Base-by-base conservation (phyloP, 2,888 invertebrate genomes). In the Hyles lineata region DNA sequence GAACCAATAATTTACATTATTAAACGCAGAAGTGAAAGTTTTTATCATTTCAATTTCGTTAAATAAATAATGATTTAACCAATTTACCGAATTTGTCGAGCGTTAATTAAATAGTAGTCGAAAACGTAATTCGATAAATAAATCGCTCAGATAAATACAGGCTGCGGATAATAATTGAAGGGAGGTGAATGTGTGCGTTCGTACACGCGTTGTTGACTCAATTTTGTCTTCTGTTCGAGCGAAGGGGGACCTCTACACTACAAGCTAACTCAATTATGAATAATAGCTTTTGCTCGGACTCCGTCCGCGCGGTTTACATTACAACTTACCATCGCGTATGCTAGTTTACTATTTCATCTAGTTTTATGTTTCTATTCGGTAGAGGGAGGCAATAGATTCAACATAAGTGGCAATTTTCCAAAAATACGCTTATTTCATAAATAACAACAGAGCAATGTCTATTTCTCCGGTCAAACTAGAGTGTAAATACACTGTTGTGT, bases 91-190 rank as follows among this genome's bases (percentile, higher is more conserved):
- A 82, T 87, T 85, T 85, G 81, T 80, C 80, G 76, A 82, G 80
- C 82, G 80, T 83, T 87, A 87, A 89, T 89, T 87, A 87, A 88
- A 88, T 86, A 85, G 82, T 80, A 82, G 82, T 82, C 80, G 82
- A 72, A 76, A 79, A 76, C 76, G 80, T 83, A 82, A 85, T 81
- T 80, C 82, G 79, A 82, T 84, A 87, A 86, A 87, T 87, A 86
- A 84, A 87, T 85, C 82, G 83, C 73, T 74, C 74, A 77, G 80
- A 84, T 86, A 84, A 87, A 86, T 83, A 83, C 82, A 79, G 80
- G 73, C 76, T 76, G 78, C 73, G 76, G 74, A 80, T 80, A 80
- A 79, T 82, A 84, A 83, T 85, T 85, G 79, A 81, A 72, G 67
- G 43, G 63, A 72, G 19, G 55, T 35, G 17, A 58, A 19, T 58